Evolutionary conservation across 2,113 vertebrate genomes (phyloP), one percentile per base, ranked within the genome.

Genomic region (Eretmochelys imbricata): DNA sequence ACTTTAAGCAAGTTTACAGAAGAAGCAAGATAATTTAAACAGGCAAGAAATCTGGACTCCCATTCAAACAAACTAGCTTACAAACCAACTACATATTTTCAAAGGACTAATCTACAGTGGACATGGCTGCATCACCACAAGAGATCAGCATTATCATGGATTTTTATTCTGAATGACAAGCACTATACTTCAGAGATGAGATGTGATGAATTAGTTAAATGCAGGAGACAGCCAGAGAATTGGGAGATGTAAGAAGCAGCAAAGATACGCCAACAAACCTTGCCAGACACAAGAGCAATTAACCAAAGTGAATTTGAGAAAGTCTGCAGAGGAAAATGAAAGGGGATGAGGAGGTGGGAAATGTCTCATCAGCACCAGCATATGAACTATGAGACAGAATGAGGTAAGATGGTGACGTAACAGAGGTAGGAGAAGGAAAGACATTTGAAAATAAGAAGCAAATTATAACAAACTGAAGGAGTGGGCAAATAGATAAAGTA

Each of bases 221-320:
- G 65, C 87, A 87, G 53, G 92, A 93, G 85, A 79, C 88, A 93
- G 76, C 48, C 89, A 87, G 83, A 69, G 86, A 91, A 88, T n/a
- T 69, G 53, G 93, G 87, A 94, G 69, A 88, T 0, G 4, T 35
- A 88, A 91, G 83, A 50, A 69, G 93, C 92, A 87, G 53, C 65
- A 80, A 46, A 97, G 80, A 10, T 78, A 48, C 80, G 93, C 94
- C 95, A 95, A 79, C 79, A 94, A 57, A 92, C 89, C 80, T 87
- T 83, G 94, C 93, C 96, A 96, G 97, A 93, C 89, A 92, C 53
- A 89, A 93, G 89, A 76, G 95, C 89, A 94, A 91, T 95, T 97
- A 97, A 87, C 83, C 92, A 85, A 97, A 96, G 84, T 91, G 79
- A 97, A 83, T 84, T 86, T 96, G 89, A 62, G 88, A 62, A 94